These are phyloP conservation scores for Ochotona curzoniae DNA, from an alignment of 2,113 vertebrate genomes.

Conservation along the genomic window DNA sequence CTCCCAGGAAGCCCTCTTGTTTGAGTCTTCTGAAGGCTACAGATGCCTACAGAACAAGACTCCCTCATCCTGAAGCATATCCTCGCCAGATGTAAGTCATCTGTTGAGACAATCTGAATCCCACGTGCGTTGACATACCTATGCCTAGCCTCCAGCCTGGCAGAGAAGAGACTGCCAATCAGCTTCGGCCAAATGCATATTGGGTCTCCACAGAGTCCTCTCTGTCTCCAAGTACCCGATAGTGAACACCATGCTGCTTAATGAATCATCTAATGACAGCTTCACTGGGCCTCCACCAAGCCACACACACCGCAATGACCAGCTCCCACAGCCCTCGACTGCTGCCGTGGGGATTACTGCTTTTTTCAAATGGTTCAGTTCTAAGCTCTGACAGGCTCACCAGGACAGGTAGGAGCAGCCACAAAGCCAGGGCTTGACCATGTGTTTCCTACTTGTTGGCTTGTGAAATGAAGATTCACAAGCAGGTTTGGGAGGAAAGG, in stretches of 20 bases:
- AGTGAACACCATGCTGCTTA: neutral
- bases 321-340: neutral
- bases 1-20: neutral
- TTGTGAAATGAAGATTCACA: conserved; percentile 43
- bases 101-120: neutral
- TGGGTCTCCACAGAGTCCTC: neutral
- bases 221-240: neutral
- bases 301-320: conserved; percentile 46
- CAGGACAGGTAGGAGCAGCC: conserved; percentile 8
- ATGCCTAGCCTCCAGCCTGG: neutral
- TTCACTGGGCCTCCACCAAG: conserved; percentile 39
- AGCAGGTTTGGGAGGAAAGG: conserved; percentile 24
- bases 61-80: neutral
- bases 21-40: neutral
- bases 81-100: neutral
- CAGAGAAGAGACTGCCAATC: neutral
- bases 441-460: conserved; percentile 56
- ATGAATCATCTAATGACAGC: conserved; percentile 48
- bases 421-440: neutral
- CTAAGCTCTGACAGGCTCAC: conserved; percentile 52
- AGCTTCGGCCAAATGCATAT: neutral
- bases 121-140: fast-evolving
- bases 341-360: neutral
- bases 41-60: neutral
- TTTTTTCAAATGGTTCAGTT: conserved; percentile 65